Conservation (phyloP, 2,888 invertebrate species). For the Allygus modestus region DNA sequence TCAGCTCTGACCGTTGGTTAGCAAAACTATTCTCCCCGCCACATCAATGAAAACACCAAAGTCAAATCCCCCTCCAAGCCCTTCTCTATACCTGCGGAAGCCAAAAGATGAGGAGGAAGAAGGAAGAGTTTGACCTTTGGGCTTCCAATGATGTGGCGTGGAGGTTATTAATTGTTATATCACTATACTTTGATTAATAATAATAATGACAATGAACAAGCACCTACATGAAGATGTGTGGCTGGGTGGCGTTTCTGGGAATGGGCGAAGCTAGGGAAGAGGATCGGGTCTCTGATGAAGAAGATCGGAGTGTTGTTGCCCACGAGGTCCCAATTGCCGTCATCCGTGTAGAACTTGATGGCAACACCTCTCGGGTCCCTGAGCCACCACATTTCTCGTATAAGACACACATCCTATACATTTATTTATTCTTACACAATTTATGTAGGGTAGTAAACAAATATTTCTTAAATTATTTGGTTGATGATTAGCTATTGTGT, state of each 20-base stretch:
- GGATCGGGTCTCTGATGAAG: conserved; percentile 92
- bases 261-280: conserved; percentile 97
- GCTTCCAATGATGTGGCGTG: too few species aligned
- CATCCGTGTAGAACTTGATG: conserved; percentile 95
- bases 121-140: too few species aligned
- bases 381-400: too few species aligned
- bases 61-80: too few species aligned
- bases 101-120: too few species aligned
- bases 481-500: background rate
- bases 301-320: conserved; percentile 96
- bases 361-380: conserved; percentile 96
- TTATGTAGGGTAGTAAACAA: background rate
- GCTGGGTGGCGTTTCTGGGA: conserved; percentile 97
- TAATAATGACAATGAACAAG: too few species aligned
- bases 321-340: conserved; percentile 95
- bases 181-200: too few species aligned
- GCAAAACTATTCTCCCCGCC: too few species aligned
- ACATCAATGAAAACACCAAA: too few species aligned
- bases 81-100: too few species aligned
- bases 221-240: conserved; percentile 76
- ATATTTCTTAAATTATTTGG: background rate
- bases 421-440: background rate
- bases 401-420: background rate
- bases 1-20: too few species aligned
- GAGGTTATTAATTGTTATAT: too few species aligned